These are phyloP conservation scores for Pelochelys cantorii DNA, from an alignment of 2,797 vertebrate genomes.

Conservation along the genomic window DNA sequence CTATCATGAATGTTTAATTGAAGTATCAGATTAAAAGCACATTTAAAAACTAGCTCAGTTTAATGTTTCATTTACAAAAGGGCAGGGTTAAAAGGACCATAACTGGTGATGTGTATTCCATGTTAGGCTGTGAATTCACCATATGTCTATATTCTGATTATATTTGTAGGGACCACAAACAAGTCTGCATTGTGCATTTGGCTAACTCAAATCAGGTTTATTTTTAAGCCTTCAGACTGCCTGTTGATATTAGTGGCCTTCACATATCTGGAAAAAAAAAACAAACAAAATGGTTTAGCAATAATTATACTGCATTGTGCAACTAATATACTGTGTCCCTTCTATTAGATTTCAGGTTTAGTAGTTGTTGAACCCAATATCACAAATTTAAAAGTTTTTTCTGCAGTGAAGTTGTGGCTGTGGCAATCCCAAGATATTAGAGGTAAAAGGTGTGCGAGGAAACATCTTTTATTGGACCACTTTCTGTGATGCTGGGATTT, in stretches of 20 bases:
- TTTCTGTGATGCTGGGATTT: neutral
- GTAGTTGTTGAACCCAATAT: accelerated
- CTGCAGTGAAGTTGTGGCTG: neutral
- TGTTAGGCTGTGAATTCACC: neutral
- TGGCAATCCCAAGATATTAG: neutral
- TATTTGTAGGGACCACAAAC: neutral
- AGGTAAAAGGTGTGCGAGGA: neutral
- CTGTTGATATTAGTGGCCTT: neutral
- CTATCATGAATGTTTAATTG: conserved; percentile 78
- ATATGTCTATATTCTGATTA: neutral
- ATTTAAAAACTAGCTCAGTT: conserved; percentile 54
- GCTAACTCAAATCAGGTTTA: neutral
- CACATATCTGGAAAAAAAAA: neutral
- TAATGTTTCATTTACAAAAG: conserved; percentile 66
- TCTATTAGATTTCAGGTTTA: neutral
- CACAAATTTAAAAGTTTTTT: neutral
- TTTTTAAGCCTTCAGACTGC: neutral
- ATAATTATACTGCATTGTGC: neutral
- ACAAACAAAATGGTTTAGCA: neutral
- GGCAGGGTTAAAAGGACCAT: conserved; percentile 17
- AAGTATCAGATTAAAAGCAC: conserved; percentile 77
- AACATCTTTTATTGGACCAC: neutral
- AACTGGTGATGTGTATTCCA: neutral
- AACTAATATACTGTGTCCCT: neutral
- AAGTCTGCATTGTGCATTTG: neutral